These are phyloP conservation scores for Rhagoletis pomonella DNA, from an alignment of 1,140 invertebrate genomes.

Conservation along the genomic window DNA sequence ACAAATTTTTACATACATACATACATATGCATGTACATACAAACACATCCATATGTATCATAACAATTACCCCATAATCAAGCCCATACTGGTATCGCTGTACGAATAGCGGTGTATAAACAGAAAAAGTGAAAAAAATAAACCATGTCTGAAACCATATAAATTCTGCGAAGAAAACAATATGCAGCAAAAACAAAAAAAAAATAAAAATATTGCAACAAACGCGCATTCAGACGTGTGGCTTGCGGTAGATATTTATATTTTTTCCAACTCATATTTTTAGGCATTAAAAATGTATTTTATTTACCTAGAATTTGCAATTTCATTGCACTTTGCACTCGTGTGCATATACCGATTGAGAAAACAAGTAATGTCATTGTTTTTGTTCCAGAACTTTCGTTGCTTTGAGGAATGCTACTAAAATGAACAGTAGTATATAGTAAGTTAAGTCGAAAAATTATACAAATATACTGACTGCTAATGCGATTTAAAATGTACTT, in stretches of 20 bases:
- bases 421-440: background rate
- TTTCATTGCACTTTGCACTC: no score
- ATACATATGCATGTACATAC: no score
- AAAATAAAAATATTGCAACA: background rate
- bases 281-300: background rate
- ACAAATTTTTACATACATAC: no score
- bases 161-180: conserved; percentile 2
- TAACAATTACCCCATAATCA: background rate
- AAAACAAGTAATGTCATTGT: no score
- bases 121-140: background rate
- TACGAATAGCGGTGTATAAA: background rate
- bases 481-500: no score
- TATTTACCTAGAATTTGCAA: no score
- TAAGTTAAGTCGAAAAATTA: no score
- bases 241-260: no score
- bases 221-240: no score
- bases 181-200: conserved; percentile 5
- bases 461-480: no score
- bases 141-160: background rate
- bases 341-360: no score
- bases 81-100: background rate
- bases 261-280: background rate
- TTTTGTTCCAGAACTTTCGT: background rate
- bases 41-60: no score
- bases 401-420: background rate